These are phyloP conservation scores for Tipula vernalis DNA, from an alignment of 2,888 invertebrate species.

Conservation along the genomic window DNA sequence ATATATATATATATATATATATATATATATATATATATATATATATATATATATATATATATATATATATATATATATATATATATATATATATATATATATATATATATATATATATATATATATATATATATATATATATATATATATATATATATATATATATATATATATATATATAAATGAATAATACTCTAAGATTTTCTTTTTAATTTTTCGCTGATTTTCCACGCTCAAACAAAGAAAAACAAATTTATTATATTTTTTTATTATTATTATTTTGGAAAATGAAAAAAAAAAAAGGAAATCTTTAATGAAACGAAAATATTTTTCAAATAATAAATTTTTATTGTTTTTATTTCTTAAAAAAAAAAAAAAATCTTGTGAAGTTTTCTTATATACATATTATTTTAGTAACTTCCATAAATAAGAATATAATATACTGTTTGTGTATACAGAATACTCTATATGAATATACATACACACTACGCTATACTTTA, in stretches of 20 bases:
- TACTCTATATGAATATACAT: background rate
- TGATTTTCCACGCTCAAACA: background rate
- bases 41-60: too few species aligned
- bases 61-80: too few species aligned
- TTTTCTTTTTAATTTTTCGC: background rate
- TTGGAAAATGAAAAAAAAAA: background rate
- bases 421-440: background rate
- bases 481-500: background rate
- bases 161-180: too few species aligned
- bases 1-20: too few species aligned
- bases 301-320: background rate
- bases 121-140: too few species aligned
- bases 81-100: too few species aligned
- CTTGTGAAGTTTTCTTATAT: background rate
- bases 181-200: background rate
- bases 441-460: background rate
- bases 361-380: background rate
- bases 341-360: constrained; percentile 4
- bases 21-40: too few species aligned
- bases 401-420: background rate
- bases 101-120: too few species aligned
- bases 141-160: too few species aligned
- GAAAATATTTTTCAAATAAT: background rate
- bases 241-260: constrained; percentile 4
- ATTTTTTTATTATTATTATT: background rate